Conservation (phyloP, 2,888 invertebrate species). For the Phortica okadai region DNA sequence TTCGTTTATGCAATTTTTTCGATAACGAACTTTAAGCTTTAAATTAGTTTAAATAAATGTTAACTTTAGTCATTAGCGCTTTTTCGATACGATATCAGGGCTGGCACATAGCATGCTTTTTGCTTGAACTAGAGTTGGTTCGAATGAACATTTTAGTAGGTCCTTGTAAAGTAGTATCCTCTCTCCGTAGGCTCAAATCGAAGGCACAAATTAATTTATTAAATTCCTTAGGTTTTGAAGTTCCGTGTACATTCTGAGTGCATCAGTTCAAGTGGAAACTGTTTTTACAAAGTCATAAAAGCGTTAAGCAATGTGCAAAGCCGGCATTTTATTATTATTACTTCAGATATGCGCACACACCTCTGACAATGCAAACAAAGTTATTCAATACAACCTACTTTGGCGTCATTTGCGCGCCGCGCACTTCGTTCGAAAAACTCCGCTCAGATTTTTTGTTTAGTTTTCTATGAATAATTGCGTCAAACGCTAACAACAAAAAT, state of each 20-base stretch:
- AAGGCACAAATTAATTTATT: too few relatives aligned
- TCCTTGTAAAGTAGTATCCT: too few relatives aligned
- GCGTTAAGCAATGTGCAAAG: not conserved
- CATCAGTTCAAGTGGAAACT: not conserved
- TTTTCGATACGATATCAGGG: slow-evolving; percentile 2
- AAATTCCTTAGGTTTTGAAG: too few relatives aligned
- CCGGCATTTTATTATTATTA: slow-evolving; percentile 1
- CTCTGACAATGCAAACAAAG: slow-evolving; percentile 4
- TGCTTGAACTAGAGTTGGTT: too few relatives aligned
- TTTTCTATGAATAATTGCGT: not conserved
- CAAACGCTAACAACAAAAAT: too few relatives aligned
- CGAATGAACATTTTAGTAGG: too few relatives aligned
- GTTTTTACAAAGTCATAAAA: not conserved
- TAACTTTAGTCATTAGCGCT: slow-evolving; percentile 18
- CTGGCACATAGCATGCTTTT: not conserved
- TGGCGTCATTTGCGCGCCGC: not conserved
- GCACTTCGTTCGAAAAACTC: not conserved
- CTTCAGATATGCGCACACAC: not conserved
- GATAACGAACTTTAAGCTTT: not conserved
- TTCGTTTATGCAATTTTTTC: not conserved
- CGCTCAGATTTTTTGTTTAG: not conserved
- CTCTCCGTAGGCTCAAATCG: too few relatives aligned
- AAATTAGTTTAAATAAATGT: not conserved
- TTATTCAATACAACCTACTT: slow-evolving; percentile 12
- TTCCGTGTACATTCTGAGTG: not conserved